A percentile compares a stretch with the other conserved stretches of the same genome.
Conservation (phyloP, 1,140 invertebrate genomes). For the Cydia fagiglandana region DNA sequence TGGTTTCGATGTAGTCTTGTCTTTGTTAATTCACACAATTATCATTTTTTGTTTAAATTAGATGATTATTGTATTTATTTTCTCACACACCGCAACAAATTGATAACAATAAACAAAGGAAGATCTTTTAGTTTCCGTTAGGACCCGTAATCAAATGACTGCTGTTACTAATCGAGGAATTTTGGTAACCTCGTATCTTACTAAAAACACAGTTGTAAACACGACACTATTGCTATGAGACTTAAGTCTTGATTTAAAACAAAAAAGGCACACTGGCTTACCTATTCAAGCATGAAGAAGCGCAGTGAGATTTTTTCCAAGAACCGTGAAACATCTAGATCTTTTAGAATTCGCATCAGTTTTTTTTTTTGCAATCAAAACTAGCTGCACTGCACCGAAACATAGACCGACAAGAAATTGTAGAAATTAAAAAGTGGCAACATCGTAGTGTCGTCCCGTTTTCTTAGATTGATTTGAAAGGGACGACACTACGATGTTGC, state of each 20-base stretch:
- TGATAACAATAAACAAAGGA: not conserved
- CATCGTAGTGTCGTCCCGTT: no score
- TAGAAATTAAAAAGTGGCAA: no score
- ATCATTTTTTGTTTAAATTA: no score
- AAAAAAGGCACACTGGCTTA: not conserved
- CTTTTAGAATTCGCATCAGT: not conserved
- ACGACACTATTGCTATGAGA: not conserved
- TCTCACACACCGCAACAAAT: not conserved
- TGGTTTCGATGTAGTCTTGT: no score
- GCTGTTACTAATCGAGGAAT: conserved; percentile 3
- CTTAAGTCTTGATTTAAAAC: not conserved
- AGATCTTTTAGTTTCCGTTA: not conserved
- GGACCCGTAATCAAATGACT: not conserved
- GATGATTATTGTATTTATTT: not conserved
- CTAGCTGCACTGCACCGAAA: not conserved
- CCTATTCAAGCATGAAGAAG: conserved; percentile 11
- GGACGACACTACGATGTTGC: no score
- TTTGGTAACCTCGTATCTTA: not conserved
- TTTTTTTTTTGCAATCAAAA: not conserved
- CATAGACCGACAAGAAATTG: no score
- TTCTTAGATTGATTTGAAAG: no score
- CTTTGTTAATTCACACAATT: no score
- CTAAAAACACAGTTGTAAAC: not conserved
- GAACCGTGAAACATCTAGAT: conserved; percentile 16
- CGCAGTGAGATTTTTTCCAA: conserved; percentile 13